Conservation (phyloP, 2,113 vertebrate species). For the Serranochromis macrocephalus region DNA sequence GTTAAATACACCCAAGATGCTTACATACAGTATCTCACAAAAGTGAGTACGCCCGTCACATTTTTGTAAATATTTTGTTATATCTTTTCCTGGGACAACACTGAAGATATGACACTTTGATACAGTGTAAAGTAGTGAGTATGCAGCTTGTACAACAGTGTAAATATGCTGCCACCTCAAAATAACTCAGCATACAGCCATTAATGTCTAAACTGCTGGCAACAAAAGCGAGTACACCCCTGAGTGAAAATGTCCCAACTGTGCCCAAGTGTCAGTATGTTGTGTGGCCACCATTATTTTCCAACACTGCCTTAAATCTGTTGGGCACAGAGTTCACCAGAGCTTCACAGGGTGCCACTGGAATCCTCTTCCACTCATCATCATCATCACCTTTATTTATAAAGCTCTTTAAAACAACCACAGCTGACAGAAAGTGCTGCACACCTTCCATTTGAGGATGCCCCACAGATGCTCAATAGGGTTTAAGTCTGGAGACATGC, state of each 20-base stretch:
- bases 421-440: too few relatives aligned
- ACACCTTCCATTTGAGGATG: not conserved
- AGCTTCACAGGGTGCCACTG: not conserved
- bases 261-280: not conserved
- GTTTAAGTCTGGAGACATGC: not conserved
- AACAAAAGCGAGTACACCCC: not conserved
- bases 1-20: not conserved
- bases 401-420: too few relatives aligned
- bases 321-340: not conserved
- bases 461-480: not conserved
- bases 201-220: not conserved
- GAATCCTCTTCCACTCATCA: not conserved
- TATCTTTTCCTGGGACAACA: not conserved
- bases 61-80: not conserved
- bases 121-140: not conserved
- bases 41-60: not conserved
- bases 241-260: not conserved
- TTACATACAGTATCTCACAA: not conserved
- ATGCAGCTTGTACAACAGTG: not conserved
- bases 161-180: not conserved
- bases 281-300: not conserved
- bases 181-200: not conserved
- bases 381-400: too few relatives aligned
- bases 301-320: not conserved
- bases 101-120: not conserved